phyloP scores from a whole-genome alignment of 2,888 invertebrate genomes.

The Pseudococcus viburni region DNA sequence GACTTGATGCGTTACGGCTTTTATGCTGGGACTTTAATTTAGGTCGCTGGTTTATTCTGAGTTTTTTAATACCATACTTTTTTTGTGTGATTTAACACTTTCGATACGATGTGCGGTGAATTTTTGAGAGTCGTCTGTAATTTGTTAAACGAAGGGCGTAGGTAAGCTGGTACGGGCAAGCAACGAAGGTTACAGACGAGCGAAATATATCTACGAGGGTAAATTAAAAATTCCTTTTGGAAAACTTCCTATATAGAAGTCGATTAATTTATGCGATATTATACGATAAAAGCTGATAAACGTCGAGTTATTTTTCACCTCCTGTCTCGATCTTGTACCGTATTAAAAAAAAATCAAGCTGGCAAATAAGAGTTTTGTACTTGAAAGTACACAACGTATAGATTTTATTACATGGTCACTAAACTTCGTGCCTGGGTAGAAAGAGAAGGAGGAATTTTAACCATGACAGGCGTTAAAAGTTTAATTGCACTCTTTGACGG shows the following conservation, averaged over 20 bases:
- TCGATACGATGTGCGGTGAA: conserved; percentile 2
- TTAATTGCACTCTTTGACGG: conserved; percentile 23
- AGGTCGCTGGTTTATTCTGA: conserved; percentile 17
- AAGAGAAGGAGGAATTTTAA: background rate
- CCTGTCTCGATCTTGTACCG: background rate
- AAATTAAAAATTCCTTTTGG: conserved; percentile 48
- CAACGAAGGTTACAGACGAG: conserved; percentile 9
- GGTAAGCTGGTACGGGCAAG: conserved; percentile 1
- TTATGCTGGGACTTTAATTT: conserved; percentile 26
- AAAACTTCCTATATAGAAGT: conserved; percentile 17
- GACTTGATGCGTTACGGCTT: conserved; percentile 36
- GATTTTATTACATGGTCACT: conserved; percentile 31
- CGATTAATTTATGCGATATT: conserved; percentile 43
- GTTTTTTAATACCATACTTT: background rate
- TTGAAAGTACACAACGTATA: background rate
- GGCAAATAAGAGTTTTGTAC: background rate
- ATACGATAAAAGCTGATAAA: conserved; percentile 4
- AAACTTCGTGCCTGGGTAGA: background rate
- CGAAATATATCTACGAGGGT: background rate
- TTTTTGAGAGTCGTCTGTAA: background rate
- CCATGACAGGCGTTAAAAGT: conserved; percentile 42
- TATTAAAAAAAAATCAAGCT: background rate
- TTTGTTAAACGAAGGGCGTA: conserved; percentile 47
- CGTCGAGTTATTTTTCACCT: background rate
- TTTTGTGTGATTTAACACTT: conserved; percentile 26